phyloP scores from a whole-genome alignment of 2,888 invertebrate species.

The Phragmatobia fuliginosa region DNA sequence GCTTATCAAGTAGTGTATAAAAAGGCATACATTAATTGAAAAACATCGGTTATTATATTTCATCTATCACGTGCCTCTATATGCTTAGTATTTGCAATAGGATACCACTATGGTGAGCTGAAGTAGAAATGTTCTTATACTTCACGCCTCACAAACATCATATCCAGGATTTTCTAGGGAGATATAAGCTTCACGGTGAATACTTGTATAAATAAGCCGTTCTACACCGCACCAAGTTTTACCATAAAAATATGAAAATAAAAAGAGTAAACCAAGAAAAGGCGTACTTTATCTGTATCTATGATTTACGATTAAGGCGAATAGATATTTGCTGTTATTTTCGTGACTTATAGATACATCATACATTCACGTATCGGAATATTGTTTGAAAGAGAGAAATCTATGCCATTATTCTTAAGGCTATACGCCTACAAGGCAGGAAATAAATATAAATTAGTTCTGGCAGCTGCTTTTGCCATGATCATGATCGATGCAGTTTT shows the following conservation, averaged over 20 bases:
- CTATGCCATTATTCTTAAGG: constrained; percentile 5
- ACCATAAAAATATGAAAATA: constrained; percentile 78
- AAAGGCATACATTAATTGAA: background rate
- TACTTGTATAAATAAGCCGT: constrained; percentile 83
- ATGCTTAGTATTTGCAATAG: constrained; percentile 43
- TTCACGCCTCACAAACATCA: constrained; percentile 50
- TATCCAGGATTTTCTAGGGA: constrained; percentile 53
- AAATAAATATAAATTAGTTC: background rate
- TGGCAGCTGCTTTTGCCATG: background rate
- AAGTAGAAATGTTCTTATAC: constrained; percentile 52
- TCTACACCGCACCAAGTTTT: constrained; percentile 70
- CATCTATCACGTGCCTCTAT: background rate
- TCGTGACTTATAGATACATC: constrained; percentile 55
- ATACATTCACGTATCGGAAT: constrained; percentile 18
- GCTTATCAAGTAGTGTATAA: too few species aligned
- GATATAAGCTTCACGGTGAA: constrained; percentile 71
- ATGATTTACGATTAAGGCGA: constrained; percentile 74
- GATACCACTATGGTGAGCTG: constrained; percentile 35
- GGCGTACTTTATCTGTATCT: constrained; percentile 69
- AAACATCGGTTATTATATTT: background rate
- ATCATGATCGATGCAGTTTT: background rate
- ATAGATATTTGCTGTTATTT: constrained; percentile 69
- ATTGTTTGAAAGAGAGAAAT: constrained; percentile 12
- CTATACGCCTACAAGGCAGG: background rate
- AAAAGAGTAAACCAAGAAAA: constrained; percentile 63